These are phyloP conservation scores for Danio kyathit DNA, from an alignment of 2,797 vertebrate genomes.

Conservation along the genomic window DNA sequence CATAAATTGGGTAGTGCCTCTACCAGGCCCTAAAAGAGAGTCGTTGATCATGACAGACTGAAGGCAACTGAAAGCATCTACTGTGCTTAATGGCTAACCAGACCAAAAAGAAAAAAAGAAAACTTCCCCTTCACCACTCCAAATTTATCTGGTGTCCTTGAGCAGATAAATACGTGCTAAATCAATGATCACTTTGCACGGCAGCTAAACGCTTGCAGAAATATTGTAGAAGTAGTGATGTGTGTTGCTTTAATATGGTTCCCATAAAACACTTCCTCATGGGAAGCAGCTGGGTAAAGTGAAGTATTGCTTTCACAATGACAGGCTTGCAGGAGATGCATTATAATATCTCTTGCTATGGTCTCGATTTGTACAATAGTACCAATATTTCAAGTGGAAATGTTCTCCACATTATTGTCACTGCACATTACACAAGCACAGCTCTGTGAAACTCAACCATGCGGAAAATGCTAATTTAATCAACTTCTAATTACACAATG, in stretches of 20 bases:
- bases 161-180: constrained; percentile 67
- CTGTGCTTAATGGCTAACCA: constrained; percentile 54
- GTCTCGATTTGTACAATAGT: neutral
- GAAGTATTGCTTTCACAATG: constrained; percentile 23
- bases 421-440: neutral
- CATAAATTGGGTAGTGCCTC: constrained; percentile 62
- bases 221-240: neutral
- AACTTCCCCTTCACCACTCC: constrained; percentile 34
- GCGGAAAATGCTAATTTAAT: too few species aligned
- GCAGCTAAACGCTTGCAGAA: constrained; percentile 55
- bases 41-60: constrained; percentile 68
- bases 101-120: constrained; percentile 18
- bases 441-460: neutral
- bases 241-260: constrained; percentile 40
- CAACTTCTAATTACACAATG: neutral
- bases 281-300: neutral
- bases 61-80: constrained; percentile 71
- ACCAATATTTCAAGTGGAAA: neutral
- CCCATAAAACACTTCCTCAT: constrained; percentile 37
- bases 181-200: constrained; percentile 86
- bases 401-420: neutral
- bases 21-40: constrained; percentile 69
- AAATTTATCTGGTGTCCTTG: constrained; percentile 62
- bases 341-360: constrained; percentile 2
- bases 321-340: constrained; percentile 29